Conservation (phyloP, 1,140 invertebrate species). For the Heterodera carotae region DNA sequence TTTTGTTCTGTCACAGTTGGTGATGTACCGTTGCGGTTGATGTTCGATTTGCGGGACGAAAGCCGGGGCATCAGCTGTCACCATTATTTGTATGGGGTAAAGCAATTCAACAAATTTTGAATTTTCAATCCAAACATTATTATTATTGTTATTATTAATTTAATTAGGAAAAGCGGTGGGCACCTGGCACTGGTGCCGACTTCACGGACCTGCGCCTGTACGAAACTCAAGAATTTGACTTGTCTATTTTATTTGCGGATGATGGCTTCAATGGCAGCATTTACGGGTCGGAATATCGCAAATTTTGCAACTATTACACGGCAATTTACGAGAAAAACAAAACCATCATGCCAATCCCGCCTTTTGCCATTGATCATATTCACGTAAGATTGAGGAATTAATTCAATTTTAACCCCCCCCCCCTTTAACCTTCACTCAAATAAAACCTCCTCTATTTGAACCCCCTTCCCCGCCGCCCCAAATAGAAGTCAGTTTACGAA, state of each 20-base stretch:
- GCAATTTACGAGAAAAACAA: not conserved
- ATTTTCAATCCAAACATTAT: too few species aligned
- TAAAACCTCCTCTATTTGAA: too few species aligned
- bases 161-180: not conserved
- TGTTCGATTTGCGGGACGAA: not conserved
- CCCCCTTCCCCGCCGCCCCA: too few species aligned
- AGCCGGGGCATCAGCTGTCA: not conserved
- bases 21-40: not conserved
- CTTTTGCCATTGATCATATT: not conserved
- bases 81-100: not conserved
- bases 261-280: not conserved
- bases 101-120: not conserved
- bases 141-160: too few species aligned
- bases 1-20: too few species aligned
- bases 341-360: not conserved
- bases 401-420: too few species aligned
- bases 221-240: not conserved
- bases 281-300: not conserved
- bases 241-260: not conserved
- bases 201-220: not conserved
- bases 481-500: too few species aligned
- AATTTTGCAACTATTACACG: not conserved
- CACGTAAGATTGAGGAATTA: not conserved
- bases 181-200: not conserved
- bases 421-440: too few species aligned